Conservation (phyloP, 2,888 invertebrate genomes). For the Mellilla xanthometata region DNA sequence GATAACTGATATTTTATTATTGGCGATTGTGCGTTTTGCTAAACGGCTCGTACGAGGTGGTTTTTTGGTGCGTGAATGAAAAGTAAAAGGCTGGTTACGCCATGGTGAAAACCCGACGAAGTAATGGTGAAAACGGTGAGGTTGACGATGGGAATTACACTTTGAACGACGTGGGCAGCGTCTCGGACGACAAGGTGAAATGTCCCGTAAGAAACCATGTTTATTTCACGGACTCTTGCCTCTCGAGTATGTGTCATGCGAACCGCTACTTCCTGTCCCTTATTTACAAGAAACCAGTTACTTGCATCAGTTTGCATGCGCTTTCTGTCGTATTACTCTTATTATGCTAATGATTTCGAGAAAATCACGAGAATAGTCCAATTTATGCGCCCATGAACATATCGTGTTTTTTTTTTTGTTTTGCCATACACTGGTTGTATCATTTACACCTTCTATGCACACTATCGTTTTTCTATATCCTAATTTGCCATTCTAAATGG, state of each 20-base stretch:
- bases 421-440: no score
- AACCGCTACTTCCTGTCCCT: slow-evolving; percentile 60
- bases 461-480: no score
- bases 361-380: no score
- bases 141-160: slow-evolving; percentile 75
- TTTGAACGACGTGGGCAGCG: slow-evolving; percentile 74
- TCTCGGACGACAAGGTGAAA: slow-evolving; percentile 78
- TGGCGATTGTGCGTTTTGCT: slow-evolving; percentile 51
- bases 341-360: no score
- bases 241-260: slow-evolving; percentile 48
- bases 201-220: slow-evolving; percentile 49
- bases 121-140: slow-evolving; percentile 79
- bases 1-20: slow-evolving; percentile 45
- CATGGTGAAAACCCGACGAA: slow-evolving; percentile 82
- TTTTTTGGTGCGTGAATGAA: slow-evolving; percentile 55
- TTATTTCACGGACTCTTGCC: slow-evolving; percentile 46
- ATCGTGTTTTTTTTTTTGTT: no score
- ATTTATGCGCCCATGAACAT: no score
- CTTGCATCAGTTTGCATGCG: slow-evolving; percentile 65
- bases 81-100: slow-evolving; percentile 59
- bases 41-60: slow-evolving; percentile 56
- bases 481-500: no score
- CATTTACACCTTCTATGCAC: no score
- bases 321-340: slow-evolving; percentile 36
- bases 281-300: slow-evolving; percentile 44